phyloP scores from a whole-genome alignment of 2,113 vertebrate species.

The Podarcis cretensis region DNA sequence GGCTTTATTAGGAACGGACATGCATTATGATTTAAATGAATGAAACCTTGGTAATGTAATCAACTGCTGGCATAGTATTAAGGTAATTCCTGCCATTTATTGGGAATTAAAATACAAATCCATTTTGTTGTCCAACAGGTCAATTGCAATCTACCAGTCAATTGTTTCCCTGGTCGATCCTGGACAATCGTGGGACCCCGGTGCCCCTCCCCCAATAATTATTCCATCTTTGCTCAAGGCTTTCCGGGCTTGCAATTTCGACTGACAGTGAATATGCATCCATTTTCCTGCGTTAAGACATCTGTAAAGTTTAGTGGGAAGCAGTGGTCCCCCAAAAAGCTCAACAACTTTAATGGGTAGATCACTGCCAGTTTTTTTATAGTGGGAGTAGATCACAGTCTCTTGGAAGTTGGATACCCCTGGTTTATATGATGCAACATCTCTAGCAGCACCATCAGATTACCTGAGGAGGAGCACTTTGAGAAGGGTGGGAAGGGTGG shows the following conservation, averaged over 20 bases:
- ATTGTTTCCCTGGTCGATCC: too few relatives aligned
- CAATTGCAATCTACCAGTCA: too few relatives aligned
- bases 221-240: conserved; percentile 96
- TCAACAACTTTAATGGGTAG: too few relatives aligned
- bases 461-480: too few relatives aligned
- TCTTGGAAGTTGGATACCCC: too few relatives aligned
- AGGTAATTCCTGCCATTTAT: background rate
- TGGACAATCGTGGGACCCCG: too few relatives aligned
- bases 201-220: conserved; percentile 80
- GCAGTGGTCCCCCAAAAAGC: background rate
- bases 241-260: conserved; percentile 93
- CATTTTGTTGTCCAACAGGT: background rate
- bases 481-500: too few relatives aligned
- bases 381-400: too few relatives aligned
- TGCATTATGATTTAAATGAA: background rate
- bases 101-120: background rate
- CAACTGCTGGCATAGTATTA: too few relatives aligned
- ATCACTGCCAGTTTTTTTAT: too few relatives aligned
- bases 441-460: too few relatives aligned
- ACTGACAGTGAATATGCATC: conserved; percentile 98
- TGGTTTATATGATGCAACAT: background rate
- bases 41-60: background rate
- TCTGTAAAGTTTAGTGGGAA: conserved; percentile 76
- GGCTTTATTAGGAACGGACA: background rate
- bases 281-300: conserved; percentile 96